Conservation (phyloP, 2,888 invertebrate species). For the Agriopis aurantiaria region DNA sequence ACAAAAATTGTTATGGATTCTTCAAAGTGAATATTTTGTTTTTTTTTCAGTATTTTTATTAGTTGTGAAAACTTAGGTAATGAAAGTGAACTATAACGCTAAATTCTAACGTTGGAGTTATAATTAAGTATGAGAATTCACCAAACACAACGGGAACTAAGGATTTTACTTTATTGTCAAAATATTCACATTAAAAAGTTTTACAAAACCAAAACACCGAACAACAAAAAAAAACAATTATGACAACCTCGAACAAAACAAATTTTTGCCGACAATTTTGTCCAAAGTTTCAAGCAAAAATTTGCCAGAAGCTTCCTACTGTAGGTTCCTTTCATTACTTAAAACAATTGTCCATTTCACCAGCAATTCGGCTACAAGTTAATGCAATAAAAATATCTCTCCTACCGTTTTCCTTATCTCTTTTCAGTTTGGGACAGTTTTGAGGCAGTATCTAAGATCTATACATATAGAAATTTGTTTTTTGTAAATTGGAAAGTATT, state of each 20-base stretch:
- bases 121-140: no score
- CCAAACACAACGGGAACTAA: no score
- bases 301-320: constrained; percentile 22
- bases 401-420: constrained; percentile 46
- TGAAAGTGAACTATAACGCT: no score
- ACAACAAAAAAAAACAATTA: constrained; percentile 12
- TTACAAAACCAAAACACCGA: constrained; percentile 2
- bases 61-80: no score
- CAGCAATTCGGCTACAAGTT: constrained; percentile 42
- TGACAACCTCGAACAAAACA: constrained; percentile 11
- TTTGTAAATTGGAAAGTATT: no score
- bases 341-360: constrained; percentile 40
- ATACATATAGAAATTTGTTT: not conserved
- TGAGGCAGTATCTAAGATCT: constrained; percentile 3
- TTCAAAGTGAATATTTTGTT: no score
- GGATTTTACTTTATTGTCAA: not conserved
- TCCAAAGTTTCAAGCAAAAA: constrained; percentile 26
- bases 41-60: no score
- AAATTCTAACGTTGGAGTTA: no score
- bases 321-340: constrained; percentile 41
- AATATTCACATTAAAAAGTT: constrained; percentile 4
- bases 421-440: constrained; percentile 22
- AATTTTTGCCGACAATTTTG: constrained; percentile 16
- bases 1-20: no score
- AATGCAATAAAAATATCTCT: constrained; percentile 47